Percentiles rank a stretch among this genome's conserved stretches.
These are phyloP conservation scores for Eupithecia vulgata DNA, from an alignment of 2,888 invertebrate species.

Conservation along the genomic window DNA sequence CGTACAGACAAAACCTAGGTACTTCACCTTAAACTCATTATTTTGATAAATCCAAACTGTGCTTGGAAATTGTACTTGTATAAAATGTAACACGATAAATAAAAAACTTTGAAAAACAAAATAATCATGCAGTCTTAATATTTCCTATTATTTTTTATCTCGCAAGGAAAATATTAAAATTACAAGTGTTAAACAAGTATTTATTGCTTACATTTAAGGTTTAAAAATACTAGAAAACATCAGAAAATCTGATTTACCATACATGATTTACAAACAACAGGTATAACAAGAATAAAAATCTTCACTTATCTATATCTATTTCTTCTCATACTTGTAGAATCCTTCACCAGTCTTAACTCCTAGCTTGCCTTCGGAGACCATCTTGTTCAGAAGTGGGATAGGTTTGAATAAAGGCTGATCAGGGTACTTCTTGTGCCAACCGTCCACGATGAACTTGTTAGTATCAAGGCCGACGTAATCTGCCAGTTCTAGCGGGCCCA, in stretches of 20 bases:
- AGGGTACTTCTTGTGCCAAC: constrained; percentile 88
- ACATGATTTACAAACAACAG: neutral
- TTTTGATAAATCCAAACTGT: too few species aligned
- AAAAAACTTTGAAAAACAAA: too few species aligned
- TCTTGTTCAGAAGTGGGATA: constrained; percentile 80
- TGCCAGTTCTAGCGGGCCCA: constrained; percentile 94
- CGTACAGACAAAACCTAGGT: too few species aligned
- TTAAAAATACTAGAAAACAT: constrained; percentile 8
- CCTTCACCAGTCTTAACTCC: constrained; percentile 93
- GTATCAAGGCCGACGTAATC: constrained; percentile 95
- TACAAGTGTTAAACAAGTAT: neutral
- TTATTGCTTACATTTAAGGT: neutral
- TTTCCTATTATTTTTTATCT: neutral
- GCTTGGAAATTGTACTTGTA: too few species aligned
- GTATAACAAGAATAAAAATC: constrained; percentile 15
- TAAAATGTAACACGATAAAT: too few species aligned
- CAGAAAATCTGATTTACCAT: neutral
- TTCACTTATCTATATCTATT: constrained; percentile 52
- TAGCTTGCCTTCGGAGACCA: constrained; percentile 91
- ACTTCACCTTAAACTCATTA: too few species aligned
- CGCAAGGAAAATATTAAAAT: neutral
- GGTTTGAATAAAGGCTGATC: constrained; percentile 56
- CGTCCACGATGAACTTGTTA: constrained; percentile 88
- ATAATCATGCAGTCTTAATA: too few species aligned
- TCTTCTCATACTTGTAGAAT: constrained; percentile 89